These are phyloP conservation scores for Perognathus longimembris DNA, from an alignment of 2,113 vertebrate species.

Conservation along the genomic window DNA sequence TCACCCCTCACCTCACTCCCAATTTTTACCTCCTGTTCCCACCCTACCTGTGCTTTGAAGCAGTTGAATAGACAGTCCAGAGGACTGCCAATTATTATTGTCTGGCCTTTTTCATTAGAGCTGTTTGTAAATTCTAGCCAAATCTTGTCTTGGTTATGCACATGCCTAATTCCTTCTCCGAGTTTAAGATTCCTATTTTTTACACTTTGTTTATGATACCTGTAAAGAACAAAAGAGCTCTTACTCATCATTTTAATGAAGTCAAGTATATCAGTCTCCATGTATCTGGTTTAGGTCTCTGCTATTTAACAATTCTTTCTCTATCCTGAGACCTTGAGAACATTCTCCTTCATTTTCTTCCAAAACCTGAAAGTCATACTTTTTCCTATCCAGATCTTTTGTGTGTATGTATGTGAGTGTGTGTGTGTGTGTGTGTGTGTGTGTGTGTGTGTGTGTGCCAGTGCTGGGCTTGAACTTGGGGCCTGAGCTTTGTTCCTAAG, in stretches of 20 bases:
- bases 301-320: constrained; percentile 26
- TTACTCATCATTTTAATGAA: background rate
- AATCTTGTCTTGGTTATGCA: background rate
- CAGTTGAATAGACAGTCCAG: background rate
- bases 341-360: constrained; percentile 44
- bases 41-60: background rate
- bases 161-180: constrained; percentile 27
- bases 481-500: too few species aligned
- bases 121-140: constrained; percentile 43
- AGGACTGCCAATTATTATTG: background rate
- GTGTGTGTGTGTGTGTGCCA: too few species aligned
- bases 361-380: constrained; percentile 12
- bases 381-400: background rate
- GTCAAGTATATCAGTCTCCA: background rate
- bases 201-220: background rate
- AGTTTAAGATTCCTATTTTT: background rate
- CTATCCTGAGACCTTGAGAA: background rate
- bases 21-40: too few species aligned
- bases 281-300: constrained; percentile 14
- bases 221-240: background rate
- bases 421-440: too few species aligned
- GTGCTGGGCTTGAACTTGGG: too few species aligned
- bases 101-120: constrained; percentile 7
- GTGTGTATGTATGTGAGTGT: too few species aligned
- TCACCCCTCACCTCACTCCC: too few species aligned